Base-by-base conservation (phyloP, 2,888 invertebrate species). In the Osmoderma eremita region DNA sequence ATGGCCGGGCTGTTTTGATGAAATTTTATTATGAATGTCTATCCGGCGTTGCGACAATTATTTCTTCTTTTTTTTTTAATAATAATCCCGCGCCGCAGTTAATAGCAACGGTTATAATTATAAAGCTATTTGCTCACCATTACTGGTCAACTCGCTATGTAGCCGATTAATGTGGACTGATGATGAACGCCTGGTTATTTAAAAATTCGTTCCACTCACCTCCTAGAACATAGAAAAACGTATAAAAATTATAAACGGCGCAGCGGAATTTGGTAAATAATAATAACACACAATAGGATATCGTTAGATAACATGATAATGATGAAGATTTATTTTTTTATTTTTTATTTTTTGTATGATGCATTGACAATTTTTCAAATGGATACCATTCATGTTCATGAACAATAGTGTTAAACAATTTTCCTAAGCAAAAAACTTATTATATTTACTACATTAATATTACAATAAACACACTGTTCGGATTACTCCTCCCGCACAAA, bases 1-100 rank as follows among this genome's bases (percentile, higher is more conserved):
- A 6, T 5, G 5, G 30, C 30, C 30, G 30, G 30, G 30, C 30
- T 49, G 74, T 77, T 77, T 78, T 77, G 78, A 79, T 78, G 77
- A 79, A 77, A 74, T 77, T 79, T 79, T 74, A 80, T 81, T 81
- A 81, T 81, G 77, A 76, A 78, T 80, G 80, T 77, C 77, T 81
- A 81, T 81, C 81, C 81, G 81, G 80, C 73, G 81, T 81, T 80
- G 76, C 75, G 71, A 76, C 77, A 78, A 79, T 80, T 80, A 80
- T 78, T 61, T 22, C 76, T 74, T 1, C 17, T 38, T 38, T 53
- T 77, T 78, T 66, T 69, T 63, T 63, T 69, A 77, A 77, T 30
- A 30, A 30, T 81, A 81, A 81, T 80, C 80, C 79, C 68, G 75
- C 71, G 74, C 73, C 75, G 72, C 71, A 75, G 73, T 78, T 78